phyloP scores from a whole-genome alignment of 1,140 invertebrate species.

The Calycopis cecrops region DNA sequence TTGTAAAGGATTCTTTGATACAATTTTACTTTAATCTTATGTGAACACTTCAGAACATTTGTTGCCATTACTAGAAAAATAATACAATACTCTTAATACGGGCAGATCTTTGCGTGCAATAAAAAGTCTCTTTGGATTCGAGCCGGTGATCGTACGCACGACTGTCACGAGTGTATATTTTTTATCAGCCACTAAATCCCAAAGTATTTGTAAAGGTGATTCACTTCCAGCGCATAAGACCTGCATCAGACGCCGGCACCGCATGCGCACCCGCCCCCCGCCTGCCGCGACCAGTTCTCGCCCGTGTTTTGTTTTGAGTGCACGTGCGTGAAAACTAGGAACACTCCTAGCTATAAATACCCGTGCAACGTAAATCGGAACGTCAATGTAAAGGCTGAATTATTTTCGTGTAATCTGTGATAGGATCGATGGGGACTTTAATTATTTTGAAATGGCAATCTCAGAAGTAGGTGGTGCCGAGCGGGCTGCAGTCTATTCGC shows the following conservation, averaged over 20 bases:
- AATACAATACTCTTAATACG: too few species aligned
- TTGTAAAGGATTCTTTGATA: too few species aligned
- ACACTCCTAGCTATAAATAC: not conserved
- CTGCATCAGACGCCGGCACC: slow-evolving; percentile 12
- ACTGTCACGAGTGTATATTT: too few species aligned
- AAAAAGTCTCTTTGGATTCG: too few species aligned
- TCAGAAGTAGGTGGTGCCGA: slow-evolving; percentile 44
- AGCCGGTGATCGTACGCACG: too few species aligned
- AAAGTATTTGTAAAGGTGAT: slow-evolving; percentile 3
- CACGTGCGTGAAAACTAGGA: slow-evolving; percentile 27
- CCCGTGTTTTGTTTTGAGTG: slow-evolving; percentile 31
- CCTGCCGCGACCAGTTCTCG: slow-evolving; percentile 26
- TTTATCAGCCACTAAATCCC: too few species aligned
- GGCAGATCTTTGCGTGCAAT: too few species aligned
- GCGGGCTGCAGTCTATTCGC: slow-evolving; percentile 45
- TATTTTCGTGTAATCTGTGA: slow-evolving; percentile 7
- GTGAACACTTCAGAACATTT: too few species aligned
- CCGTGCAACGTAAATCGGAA: not conserved
- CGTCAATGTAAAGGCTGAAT: slow-evolving; percentile 17
- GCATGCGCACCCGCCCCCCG: slow-evolving; percentile 30
- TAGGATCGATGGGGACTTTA: slow-evolving; percentile 23
- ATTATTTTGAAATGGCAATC: slow-evolving; percentile 36
- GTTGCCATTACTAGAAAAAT: too few species aligned
- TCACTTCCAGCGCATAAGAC: slow-evolving; percentile 1
- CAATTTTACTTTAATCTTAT: too few species aligned